phyloP scores from a whole-genome alignment of 2,797 vertebrate genomes.

The Onychomys arenicola region DNA sequence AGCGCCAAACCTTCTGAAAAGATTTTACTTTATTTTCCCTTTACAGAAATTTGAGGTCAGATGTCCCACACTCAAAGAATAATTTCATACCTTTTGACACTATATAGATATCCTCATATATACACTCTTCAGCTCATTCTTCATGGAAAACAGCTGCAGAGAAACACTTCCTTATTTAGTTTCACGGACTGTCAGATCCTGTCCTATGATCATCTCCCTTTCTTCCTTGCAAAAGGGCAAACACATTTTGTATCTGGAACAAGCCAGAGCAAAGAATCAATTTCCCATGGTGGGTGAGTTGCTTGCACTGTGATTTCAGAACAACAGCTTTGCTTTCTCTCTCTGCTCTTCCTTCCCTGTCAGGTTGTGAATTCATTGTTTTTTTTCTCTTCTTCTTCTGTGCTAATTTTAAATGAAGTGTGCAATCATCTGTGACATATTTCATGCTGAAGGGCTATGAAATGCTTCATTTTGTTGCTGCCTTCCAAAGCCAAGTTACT shows the following conservation, averaged over 20 bases:
- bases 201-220: slow-evolving; percentile 40
- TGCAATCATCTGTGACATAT: slow-evolving; percentile 54
- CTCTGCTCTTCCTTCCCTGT: neutral
- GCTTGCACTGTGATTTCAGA: slow-evolving; percentile 59
- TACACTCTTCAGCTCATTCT: slow-evolving; percentile 45
- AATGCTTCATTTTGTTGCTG: slow-evolving; percentile 31
- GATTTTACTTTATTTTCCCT: slow-evolving; percentile 43
- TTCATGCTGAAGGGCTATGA: slow-evolving; percentile 23
- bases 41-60: slow-evolving; percentile 26
- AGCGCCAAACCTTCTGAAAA: slow-evolving; percentile 29
- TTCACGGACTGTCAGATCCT: slow-evolving; percentile 57
- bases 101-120: neutral
- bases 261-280: slow-evolving; percentile 61
- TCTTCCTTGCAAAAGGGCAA: slow-evolving; percentile 57
- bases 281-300: slow-evolving; percentile 55
- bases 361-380: slow-evolving; percentile 43
- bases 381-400: neutral
- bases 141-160: slow-evolving; percentile 22
- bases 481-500: slow-evolving; percentile 27
- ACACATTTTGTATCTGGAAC: slow-evolving; percentile 64
- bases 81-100: neutral
- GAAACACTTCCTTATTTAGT: slow-evolving; percentile 61
- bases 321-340: slow-evolving; percentile 56
- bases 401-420: slow-evolving; percentile 67
- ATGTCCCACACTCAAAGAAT: slow-evolving; percentile 6